Percentiles rank a stretch among this genome's conserved stretches.
phyloP scores from a whole-genome alignment of 1,140 invertebrate species.

The Drosophila chauvacae region DNA sequence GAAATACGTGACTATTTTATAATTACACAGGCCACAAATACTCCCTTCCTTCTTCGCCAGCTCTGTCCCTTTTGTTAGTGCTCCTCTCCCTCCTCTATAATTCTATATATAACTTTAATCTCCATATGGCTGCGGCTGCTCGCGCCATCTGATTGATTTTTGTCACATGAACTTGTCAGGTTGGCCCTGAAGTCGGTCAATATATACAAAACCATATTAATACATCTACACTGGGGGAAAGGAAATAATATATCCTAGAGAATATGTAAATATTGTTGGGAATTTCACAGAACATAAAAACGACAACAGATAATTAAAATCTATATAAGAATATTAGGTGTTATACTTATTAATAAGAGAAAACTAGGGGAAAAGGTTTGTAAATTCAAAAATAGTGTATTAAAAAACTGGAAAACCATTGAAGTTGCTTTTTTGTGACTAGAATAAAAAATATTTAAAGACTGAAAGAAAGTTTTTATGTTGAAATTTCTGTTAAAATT shows the following conservation, averaged over 20 bases:
- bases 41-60: background rate
- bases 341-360: background rate
- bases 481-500: no score
- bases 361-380: no score
- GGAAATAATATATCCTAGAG: background rate
- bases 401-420: no score
- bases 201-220: slow-evolving; percentile 32
- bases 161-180: slow-evolving; percentile 67
- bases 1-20: slow-evolving; percentile 73
- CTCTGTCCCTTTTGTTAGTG: background rate
- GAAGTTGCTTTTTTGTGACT: no score
- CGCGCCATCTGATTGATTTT: slow-evolving; percentile 70
- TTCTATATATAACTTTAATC: slow-evolving; percentile 62
- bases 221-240: slow-evolving; percentile 12
- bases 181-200: slow-evolving; percentile 71
- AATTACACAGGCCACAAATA: slow-evolving; percentile 41
- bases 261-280: no score
- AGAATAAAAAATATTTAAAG: no score
- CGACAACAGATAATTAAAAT: background rate
- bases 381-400: no score
- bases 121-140: slow-evolving; percentile 63
- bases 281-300: background rate
- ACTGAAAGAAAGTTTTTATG: no score
- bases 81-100: background rate
- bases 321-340: background rate